These are phyloP conservation scores for Callyntrura guangdongensis DNA, from an alignment of 2,888 invertebrate species.

Conservation along the genomic window DNA sequence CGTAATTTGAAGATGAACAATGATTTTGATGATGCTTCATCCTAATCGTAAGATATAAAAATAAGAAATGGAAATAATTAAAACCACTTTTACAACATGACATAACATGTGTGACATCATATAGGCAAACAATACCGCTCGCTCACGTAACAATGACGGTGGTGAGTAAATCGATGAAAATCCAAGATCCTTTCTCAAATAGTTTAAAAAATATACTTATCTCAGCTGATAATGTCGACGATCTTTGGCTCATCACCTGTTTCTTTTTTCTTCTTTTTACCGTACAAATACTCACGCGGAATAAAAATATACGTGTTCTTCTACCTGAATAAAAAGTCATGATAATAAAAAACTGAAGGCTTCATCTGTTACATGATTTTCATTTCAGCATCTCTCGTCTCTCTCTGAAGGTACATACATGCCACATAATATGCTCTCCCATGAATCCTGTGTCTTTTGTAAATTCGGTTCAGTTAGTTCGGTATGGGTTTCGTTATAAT, in stretches of 20 bases:
- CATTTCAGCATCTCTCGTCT: too few relatives aligned
- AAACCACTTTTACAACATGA: slow-evolving; percentile 12
- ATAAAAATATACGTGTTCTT: slow-evolving; percentile 6
- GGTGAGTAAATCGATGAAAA: neutral
- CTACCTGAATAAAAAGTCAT: neutral
- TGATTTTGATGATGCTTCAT: neutral
- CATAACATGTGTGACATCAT: slow-evolving; percentile 48
- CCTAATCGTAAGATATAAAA: neutral
- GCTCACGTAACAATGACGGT: slow-evolving; percentile 16
- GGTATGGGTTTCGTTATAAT: too few relatives aligned
- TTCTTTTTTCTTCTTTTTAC: neutral
- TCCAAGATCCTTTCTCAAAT: slow-evolving; percentile 10
- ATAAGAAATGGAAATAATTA: slow-evolving; percentile 37
- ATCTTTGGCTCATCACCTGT: slow-evolving; percentile 54
- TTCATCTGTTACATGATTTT: neutral
- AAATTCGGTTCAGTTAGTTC: too few relatives aligned
- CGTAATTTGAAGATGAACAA: neutral
- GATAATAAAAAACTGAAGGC: slow-evolving; percentile 6
- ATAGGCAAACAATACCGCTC: slow-evolving; percentile 2
- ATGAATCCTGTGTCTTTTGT: too few relatives aligned
- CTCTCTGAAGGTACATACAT: too few relatives aligned
- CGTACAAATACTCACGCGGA: neutral
- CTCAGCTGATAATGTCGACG: slow-evolving; percentile 65
- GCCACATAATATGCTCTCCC: neutral
- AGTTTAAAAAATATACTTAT: neutral